A percentile compares a stretch with the other conserved stretches of the same genome.
phyloP scores from a whole-genome alignment of 2,797 vertebrate species.

The Chaetodon trifasciatus region DNA sequence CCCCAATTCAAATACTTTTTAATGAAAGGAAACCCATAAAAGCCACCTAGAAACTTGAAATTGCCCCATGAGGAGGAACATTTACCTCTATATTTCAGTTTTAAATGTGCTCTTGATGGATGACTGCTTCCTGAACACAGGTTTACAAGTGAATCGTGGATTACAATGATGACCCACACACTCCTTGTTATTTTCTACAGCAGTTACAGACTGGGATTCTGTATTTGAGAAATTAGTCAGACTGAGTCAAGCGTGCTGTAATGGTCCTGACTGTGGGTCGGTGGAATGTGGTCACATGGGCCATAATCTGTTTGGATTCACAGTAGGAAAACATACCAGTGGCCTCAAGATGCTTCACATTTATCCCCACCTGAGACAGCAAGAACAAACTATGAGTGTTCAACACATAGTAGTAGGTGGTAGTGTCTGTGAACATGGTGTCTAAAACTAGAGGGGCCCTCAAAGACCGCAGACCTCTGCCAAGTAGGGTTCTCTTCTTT shows the following conservation, averaged over 20 bases:
- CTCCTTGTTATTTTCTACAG: conserved; percentile 12
- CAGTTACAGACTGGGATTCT: conserved; percentile 32
- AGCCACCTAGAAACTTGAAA: background rate
- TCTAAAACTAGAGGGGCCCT: background rate
- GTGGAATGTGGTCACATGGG: conserved; percentile 76
- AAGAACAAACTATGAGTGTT: background rate
- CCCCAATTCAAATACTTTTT: background rate
- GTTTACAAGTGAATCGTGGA: background rate
- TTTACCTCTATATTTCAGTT: background rate
- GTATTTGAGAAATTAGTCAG: conserved; percentile 55
- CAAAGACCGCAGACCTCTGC: too few species aligned
- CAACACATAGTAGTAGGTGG: background rate
- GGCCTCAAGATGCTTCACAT: conserved; percentile 19
- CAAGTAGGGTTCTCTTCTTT: too few species aligned
- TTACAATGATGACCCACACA: background rate
- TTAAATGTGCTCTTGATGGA: background rate
- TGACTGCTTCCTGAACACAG: conserved; percentile 15
- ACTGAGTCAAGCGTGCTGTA: conserved; percentile 54
- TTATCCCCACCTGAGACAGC: conserved; percentile 23
- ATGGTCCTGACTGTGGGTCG: conserved; percentile 56
- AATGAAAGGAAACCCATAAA: background rate
- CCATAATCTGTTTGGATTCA: conserved; percentile 65
- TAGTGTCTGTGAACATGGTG: background rate
- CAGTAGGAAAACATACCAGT: conserved; percentile 53
- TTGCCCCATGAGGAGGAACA: background rate